phyloP scores from a whole-genome alignment of 2,113 vertebrate genomes.

The Percopsis transmontana region DNA sequence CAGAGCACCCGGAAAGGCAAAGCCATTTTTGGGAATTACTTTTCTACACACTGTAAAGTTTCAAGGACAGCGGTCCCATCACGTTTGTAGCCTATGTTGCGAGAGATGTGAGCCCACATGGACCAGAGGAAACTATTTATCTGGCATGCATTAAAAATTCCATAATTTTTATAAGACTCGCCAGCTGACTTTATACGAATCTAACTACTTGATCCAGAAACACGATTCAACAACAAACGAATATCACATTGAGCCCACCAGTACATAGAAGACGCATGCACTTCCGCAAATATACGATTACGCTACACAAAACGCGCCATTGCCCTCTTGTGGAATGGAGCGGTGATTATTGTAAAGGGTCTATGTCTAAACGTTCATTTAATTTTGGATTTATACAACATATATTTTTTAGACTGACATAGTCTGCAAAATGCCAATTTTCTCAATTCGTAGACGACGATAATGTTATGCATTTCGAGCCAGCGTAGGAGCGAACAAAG shows the following conservation, averaged over 20 bases:
- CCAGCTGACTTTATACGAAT: no score
- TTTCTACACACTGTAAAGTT: background rate
- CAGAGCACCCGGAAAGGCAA: conserved; percentile 41
- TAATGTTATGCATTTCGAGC: background rate
- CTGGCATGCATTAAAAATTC: no score
- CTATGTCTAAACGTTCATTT: no score
- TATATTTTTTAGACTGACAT: background rate
- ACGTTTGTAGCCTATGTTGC: background rate
- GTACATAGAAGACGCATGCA: background rate
- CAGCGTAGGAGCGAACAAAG: background rate
- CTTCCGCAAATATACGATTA: conserved; percentile 46
- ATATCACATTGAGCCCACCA: background rate
- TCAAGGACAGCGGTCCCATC: background rate
- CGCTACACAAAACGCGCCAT: background rate
- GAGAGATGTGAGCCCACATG: background rate
- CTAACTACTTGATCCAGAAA: background rate
- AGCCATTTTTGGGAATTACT: conserved; percentile 38
- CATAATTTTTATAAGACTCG: no score
- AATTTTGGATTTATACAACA: no score
- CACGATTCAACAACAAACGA: background rate
- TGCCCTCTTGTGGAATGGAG: conserved; percentile 43
- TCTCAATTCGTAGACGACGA: background rate
- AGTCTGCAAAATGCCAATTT: no score
- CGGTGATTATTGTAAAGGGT: background rate
- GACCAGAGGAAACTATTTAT: no score